Conservation (phyloP, 37 sponge, comb jelly and placozoan species). For the Beroe forskalii region DNA sequence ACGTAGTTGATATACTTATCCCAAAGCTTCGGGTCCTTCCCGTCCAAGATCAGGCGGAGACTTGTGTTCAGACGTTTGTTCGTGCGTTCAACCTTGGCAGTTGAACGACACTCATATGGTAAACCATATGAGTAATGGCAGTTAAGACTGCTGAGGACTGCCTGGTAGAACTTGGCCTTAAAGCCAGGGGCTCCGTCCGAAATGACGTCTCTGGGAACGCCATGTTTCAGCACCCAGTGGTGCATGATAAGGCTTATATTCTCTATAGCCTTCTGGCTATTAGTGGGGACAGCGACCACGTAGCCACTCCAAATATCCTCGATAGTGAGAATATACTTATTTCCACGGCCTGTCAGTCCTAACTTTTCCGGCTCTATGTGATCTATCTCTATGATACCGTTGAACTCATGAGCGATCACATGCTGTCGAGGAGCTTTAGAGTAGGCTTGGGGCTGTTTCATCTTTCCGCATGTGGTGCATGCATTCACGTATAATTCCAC, state of each 20-base stretch:
- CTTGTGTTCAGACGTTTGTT: not conserved
- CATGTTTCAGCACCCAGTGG: not conserved
- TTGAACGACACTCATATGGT: too few relatives aligned
- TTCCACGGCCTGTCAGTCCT: not conserved
- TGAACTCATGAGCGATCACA: constrained; percentile 3
- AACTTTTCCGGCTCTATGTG: not conserved
- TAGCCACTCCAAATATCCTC: not conserved
- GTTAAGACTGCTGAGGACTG: not conserved
- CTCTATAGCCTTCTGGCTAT: not conserved
- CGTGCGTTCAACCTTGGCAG: too few relatives aligned
- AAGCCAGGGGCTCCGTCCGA: not conserved
- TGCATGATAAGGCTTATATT: too few relatives aligned
- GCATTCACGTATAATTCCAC: not conserved
- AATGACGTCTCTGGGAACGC: not conserved
- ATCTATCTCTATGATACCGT: not conserved
- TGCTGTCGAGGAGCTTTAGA: too few relatives aligned
- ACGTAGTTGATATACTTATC: not conserved
- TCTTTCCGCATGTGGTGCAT: not conserved
- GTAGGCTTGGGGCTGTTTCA: not conserved
- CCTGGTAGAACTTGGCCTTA: not conserved
- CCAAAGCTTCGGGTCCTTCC: not conserved
- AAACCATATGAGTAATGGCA: too few relatives aligned
- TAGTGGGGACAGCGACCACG: not conserved
- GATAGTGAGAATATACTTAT: constrained; percentile 11
- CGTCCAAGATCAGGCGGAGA: not conserved